Conservation (phyloP, 2,113 vertebrate species). For the Smithornis capensis region DNA sequence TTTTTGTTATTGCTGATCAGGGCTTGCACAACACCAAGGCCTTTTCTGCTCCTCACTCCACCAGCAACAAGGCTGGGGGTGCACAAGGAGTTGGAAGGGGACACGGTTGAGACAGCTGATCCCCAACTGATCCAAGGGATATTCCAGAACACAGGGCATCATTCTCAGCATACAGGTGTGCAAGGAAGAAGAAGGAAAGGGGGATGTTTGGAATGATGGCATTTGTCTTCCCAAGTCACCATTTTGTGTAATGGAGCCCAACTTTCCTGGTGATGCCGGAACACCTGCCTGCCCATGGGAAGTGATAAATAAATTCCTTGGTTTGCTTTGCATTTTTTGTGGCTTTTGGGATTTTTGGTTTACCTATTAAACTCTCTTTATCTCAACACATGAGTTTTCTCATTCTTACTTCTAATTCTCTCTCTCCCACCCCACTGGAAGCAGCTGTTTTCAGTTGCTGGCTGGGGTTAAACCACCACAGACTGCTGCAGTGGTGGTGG, state of each 20-base stretch:
- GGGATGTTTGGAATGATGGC: rapidly evolving
- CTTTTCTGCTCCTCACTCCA: background rate
- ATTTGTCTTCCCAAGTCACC: background rate
- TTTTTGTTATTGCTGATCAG: background rate
- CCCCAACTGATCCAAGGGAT: background rate
- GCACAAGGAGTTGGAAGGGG: background rate
- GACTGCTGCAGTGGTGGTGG: background rate
- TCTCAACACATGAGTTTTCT: background rate
- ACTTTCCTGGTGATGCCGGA: background rate
- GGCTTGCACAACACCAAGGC: background rate
- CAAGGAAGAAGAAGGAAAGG: background rate
- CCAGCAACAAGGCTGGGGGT: background rate
- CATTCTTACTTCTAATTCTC: background rate
- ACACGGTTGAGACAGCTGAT: background rate
- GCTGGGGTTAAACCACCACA: background rate
- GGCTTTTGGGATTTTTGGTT: background rate
- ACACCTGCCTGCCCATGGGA: background rate
- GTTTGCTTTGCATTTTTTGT: background rate
- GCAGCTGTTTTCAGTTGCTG: background rate
- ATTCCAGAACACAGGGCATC: background rate
- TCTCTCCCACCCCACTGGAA: too few species aligned
- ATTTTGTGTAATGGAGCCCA: background rate
- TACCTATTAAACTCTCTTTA: background rate
- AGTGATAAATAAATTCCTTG: background rate
- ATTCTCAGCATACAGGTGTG: background rate